Percentiles rank a stretch among this genome's conserved stretches.
These are phyloP conservation scores for Triplophysa dalaica DNA, from an alignment of 2,113 vertebrate species.

Conservation along the genomic window DNA sequence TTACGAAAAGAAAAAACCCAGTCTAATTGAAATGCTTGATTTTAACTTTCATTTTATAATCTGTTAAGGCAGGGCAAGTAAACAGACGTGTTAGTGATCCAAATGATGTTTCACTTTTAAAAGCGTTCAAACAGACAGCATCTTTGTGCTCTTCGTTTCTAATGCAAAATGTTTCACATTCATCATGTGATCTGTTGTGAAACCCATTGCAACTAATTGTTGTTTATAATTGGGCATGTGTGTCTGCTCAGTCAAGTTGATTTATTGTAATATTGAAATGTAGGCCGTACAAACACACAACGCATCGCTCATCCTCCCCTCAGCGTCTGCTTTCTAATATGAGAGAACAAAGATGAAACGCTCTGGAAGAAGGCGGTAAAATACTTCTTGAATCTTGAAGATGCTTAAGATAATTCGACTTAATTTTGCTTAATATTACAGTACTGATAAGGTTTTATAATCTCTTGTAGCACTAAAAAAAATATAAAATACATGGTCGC, in stretches of 20 bases:
- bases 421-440: not conserved
- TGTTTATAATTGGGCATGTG: slow-evolving; percentile 52
- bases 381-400: slow-evolving; percentile 2
- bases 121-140: slow-evolving; percentile 1
- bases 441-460: not conserved
- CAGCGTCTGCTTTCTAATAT: slow-evolving; percentile 9
- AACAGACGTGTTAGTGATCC: not conserved
- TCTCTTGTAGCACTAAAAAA: not conserved
- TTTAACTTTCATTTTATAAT: no score
- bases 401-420: not conserved
- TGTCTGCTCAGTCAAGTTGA: slow-evolving; percentile 42
- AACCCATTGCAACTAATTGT: slow-evolving; percentile 52
- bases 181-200: slow-evolving; percentile 36
- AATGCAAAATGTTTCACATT: slow-evolving; percentile 3
- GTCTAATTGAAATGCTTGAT: no score
- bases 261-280: slow-evolving; percentile 50
- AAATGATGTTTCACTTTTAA: slow-evolving; percentile 20
- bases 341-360: slow-evolving; percentile 9
- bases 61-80: no score
- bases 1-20: no score
- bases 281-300: slow-evolving; percentile 52
- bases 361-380: not conserved
- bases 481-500: not conserved
- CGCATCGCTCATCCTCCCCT: slow-evolving; percentile 43
- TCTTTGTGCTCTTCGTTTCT: slow-evolving; percentile 2